Conservation (phyloP, 2,797 vertebrate species). For the Chloroceryle inda region DNA sequence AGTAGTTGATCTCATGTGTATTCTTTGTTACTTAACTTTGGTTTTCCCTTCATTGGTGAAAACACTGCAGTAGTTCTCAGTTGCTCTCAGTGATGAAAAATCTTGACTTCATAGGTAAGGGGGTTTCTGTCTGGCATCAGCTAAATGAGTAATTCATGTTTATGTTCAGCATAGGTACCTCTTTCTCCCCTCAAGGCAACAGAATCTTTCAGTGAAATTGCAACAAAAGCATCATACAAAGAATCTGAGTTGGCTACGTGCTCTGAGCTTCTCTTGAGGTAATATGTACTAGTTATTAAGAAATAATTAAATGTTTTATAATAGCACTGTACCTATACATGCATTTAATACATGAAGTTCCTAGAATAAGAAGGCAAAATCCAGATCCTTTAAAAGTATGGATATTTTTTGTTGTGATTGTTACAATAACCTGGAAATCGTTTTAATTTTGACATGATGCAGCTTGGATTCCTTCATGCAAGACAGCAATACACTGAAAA, state of each 20-base stretch:
- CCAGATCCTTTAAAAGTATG: background rate
- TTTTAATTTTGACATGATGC: background rate
- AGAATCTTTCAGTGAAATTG: background rate
- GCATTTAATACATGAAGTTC: background rate
- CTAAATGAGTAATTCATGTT: background rate
- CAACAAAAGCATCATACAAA: background rate
- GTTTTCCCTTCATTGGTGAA: background rate
- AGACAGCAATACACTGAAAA: background rate
- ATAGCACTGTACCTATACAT: background rate
- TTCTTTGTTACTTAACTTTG: background rate
- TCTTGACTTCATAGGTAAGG: background rate
- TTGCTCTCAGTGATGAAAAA: background rate
- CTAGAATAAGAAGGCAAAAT: background rate
- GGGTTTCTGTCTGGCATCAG: background rate
- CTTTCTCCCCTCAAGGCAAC: background rate
- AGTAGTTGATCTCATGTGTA: background rate
- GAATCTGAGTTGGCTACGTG: background rate
- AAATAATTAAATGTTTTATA: background rate
- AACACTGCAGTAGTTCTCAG: background rate
- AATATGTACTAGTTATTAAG: background rate
- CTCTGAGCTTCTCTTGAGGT: background rate
- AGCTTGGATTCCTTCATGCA: background rate
- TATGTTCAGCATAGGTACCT: rapidly evolving
- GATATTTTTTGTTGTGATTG: background rate
- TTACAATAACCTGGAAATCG: background rate